These are phyloP conservation scores for Pelobates cultripes DNA, from an alignment of 2,797 vertebrate genomes.

Conservation along the genomic window DNA sequence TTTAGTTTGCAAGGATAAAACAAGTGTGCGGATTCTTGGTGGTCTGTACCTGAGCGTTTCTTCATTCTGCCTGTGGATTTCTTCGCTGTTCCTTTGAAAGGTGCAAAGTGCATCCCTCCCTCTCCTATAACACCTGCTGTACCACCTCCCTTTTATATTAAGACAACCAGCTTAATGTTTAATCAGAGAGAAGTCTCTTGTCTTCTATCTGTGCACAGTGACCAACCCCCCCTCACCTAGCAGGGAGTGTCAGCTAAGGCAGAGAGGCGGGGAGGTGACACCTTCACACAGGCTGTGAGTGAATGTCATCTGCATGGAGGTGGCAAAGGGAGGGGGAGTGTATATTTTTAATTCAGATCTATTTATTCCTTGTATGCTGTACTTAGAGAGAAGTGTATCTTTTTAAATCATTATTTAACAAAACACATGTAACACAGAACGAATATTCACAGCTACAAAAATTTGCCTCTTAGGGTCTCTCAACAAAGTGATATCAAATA, in stretches of 20 bases:
- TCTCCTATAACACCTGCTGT: conserved; percentile 24
- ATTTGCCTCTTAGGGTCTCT: too few species aligned
- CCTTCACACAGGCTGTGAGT: conserved; percentile 12
- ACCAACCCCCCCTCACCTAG: background rate
- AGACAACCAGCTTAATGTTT: conserved; percentile 45
- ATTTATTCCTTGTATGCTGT: background rate
- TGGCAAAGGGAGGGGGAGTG: background rate
- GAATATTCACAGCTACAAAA: too few species aligned
- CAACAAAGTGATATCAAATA: too few species aligned
- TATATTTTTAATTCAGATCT: background rate
- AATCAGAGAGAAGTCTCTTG: conserved; percentile 40
- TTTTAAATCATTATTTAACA: too few species aligned
- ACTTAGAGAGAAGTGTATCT: too few species aligned
- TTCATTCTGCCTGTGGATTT: conserved; percentile 41
- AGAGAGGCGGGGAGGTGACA: conserved; percentile 3
- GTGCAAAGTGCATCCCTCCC: conserved; percentile 39
- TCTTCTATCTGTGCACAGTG: conserved; percentile 10
- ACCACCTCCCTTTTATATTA: conserved; percentile 22
- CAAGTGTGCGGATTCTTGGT: conserved; percentile 11
- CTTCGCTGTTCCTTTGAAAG: conserved; percentile 33
- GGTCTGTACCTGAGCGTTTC: conserved; percentile 45
- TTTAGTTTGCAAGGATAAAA: background rate
- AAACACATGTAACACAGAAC: too few species aligned
- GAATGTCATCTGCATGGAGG: conserved; percentile 5
- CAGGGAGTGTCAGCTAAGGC: conserved; percentile 26